Base-by-base conservation (phyloP, 2,113 vertebrate species). In the Tychaedon coryphoeus region DNA sequence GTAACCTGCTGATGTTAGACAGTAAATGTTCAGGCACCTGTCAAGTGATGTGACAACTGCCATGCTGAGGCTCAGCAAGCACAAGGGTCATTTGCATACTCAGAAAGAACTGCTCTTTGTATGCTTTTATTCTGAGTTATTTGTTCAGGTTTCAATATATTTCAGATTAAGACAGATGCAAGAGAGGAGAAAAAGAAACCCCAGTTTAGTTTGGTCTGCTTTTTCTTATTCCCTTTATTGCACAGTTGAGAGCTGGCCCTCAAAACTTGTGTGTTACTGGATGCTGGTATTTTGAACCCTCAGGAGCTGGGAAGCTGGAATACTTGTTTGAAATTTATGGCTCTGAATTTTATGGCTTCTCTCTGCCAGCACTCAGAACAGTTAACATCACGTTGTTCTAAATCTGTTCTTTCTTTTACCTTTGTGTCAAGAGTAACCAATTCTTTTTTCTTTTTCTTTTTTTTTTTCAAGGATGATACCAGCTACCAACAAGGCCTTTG, bases 401-500 rank as follows among this genome's bases (percentile, higher is more conserved):
- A 29, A 12, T 61, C 29, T 73, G 9, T 70, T 88, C 5, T 91
- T 42, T 50, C 25, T n/a, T 65, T 29, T 48, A 38, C 25, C 16
- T 66, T 76, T 69, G 25, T 43, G 26, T 80, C 47, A 54, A 89
- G 13, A 89, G 20, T 85, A 81, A 93, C 34, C 16, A 36, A 62
- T 34, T 56, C 5, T 45, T n/a, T 69, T 73, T 36, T 48, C 4
- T 24, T 67, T 77, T 40, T 8, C 4, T 26, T 20, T 19, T 24
- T 24, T 64, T 79, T 83, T 88, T 89, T 48, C 8, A 95, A 99
- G 99, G 98, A 99, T 99, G 99, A 99, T 99, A 96, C 99, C 99
- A 42, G 98, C 99, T 89, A 98, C 98, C 86, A 99, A 98, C 98
- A 99, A 99, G 96, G 98, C 99, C 67, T 99, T 99, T 88, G 97